A percentile compares a stretch with the other conserved stretches of the same genome.
Conservation (phyloP, 2,888 invertebrate genomes). For the Malthinus flaveolus region DNA sequence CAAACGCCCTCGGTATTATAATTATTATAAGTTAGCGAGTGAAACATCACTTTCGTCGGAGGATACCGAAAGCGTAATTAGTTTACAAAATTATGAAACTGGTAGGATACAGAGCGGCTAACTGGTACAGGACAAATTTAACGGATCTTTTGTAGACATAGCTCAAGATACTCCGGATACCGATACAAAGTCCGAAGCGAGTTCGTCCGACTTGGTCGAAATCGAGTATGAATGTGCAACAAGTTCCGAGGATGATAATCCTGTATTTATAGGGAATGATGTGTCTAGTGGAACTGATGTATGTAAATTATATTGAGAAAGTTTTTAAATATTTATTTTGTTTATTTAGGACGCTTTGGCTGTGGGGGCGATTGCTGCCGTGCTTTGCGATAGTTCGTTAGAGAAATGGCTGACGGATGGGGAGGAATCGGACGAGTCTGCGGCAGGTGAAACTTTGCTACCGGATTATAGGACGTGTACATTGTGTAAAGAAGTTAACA, state of each 20-base stretch:
- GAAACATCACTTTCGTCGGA: constrained; percentile 53
- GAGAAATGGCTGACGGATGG: constrained; percentile 50
- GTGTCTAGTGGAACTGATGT: constrained; percentile 62
- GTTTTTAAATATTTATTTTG: constrained; percentile 6
- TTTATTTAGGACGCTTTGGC: constrained; percentile 35
- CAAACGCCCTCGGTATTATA: constrained; percentile 28
- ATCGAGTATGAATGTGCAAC: constrained; percentile 56
- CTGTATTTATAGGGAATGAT: constrained; percentile 47
- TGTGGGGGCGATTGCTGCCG: constrained; percentile 47
- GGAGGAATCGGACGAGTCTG: constrained; percentile 49
- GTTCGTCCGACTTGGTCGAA: constrained; percentile 27
- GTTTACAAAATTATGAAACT: constrained; percentile 68
- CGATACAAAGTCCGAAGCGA: constrained; percentile 40
- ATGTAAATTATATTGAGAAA: constrained; percentile 37
- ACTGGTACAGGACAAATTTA: constrained; percentile 25
- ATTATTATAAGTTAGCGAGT: constrained; percentile 51
- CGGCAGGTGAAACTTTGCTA: constrained; percentile 55
- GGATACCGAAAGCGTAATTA: constrained; percentile 63
- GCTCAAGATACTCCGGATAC: constrained; percentile 52
- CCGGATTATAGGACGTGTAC: constrained; percentile 68
- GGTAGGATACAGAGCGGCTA: constrained; percentile 54
- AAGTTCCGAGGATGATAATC: constrained; percentile 55
- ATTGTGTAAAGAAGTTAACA: constrained; percentile 63
- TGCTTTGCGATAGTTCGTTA: constrained; percentile 46
- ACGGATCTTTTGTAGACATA: constrained; percentile 49